Base-by-base conservation (phyloP, 2,113 vertebrate genomes). In the Pelobates fuscus region DNA sequence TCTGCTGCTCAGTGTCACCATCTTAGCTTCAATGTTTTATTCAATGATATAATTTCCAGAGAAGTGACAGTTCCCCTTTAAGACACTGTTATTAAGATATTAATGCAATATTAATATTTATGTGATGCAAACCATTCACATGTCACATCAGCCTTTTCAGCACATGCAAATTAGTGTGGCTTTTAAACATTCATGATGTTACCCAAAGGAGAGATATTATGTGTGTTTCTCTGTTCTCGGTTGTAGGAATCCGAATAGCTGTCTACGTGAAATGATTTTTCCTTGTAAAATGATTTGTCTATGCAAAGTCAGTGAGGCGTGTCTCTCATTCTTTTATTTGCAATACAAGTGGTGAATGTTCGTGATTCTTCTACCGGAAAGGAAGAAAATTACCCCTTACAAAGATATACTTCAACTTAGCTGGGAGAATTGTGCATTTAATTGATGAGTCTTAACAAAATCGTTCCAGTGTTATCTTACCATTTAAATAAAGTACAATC, bases 371-470 rank as follows among this genome's bases (percentile, higher is more conserved):
- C 63, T 30, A 23, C 18, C 15, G 20, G 18, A 67, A 57, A 26
- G 46, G 14, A 41, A 57, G 63, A 61, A 67, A 76, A 76, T 76
- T 59, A 52, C 37, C 25, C 32, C 44, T 75, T 75, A 41, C 55
- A 76, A 67, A 32, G 37, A 76, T 52, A 59, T 67, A 67, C 54
- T 76, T 67, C 64, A 67, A 21, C 55, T 60, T 57, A 49, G 37
- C 24, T 30, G 37, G 41, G 49, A 46, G 64, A 60, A 67, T 76
- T 76, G 37, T 60, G 54, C 72, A 60, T 67, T 25, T 76, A 67
- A 76, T 76, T 76, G 72, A 76, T 76, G 43, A 67, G 63, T 23
- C 63, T 60, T 67, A 49, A 67, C 41, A 76, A 49, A 67, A 49
- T 41, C 20, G 11, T 60, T 67, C 37, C 55, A 14, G 64, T 49